Conservation (phyloP, 2,888 invertebrate species). For the Epinotia brunnichana region DNA sequence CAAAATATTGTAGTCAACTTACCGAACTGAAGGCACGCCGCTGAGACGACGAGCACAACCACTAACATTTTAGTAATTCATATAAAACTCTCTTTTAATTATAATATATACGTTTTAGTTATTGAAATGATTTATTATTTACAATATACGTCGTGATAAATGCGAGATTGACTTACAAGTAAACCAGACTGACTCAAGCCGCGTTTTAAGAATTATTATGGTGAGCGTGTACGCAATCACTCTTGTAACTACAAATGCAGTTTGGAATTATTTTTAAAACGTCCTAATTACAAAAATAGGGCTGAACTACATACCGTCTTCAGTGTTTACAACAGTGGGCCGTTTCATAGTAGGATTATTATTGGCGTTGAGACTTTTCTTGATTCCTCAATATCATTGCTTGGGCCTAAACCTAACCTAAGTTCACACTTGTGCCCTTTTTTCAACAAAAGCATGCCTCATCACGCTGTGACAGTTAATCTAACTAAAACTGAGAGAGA, state of each 20-base stretch:
- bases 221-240: neutral
- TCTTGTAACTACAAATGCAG: neutral
- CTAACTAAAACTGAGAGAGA: too few species aligned
- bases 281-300: neutral
- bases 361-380: too few species aligned
- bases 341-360: too few species aligned
- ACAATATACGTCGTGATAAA: conserved; percentile 12
- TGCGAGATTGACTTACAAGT: conserved; percentile 4
- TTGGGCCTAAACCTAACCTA: too few species aligned
- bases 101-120: neutral
- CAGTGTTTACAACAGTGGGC: too few species aligned
- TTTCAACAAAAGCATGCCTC: too few species aligned
- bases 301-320: too few species aligned
- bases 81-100: neutral
- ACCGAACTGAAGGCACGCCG: conserved; percentile 38
- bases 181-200: conserved; percentile 5
- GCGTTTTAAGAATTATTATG: neutral
- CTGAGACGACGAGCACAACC: conserved; percentile 25
- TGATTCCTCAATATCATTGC: too few species aligned
- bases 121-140: conserved; percentile 3
- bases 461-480: too few species aligned
- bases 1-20: conserved; percentile 31
- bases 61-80: conserved; percentile 17
- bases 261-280: neutral
- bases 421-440: too few species aligned